Base-by-base conservation (phyloP, 2,888 invertebrate species). In the Macaria notata region DNA sequence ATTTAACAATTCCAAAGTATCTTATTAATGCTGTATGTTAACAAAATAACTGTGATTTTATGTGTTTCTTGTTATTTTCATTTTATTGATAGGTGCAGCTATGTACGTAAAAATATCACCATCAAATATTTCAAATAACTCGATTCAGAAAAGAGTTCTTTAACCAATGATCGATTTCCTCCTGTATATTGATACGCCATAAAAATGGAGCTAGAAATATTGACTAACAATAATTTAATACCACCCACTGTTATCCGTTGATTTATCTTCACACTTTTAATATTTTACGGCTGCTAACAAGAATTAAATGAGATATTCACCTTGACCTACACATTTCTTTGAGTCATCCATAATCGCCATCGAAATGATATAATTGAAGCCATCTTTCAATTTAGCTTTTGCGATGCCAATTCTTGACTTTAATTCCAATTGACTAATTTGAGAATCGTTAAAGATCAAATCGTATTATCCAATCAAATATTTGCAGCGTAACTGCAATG, bases 401-500 rank as follows among this genome's bases (percentile, higher is more conserved):
- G 45, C 41, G 48, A 48, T 31, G 54, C 48, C 54, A 51, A 51
- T 59, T 54, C 31, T 41, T 36, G 30, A 47, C 41, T 41, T 54
- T 30, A 43, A 31, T 42, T 52, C 47, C 53, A 54, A 55, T 62
- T 59, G 44, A 30, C 29, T 54, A 59, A 62, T 60, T 36, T 46
- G 46, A 55, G 49, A 54, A 56, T 56, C 6, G 56, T 56, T 61
- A 38, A 49, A 58, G 50, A 56, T 30, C 46, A 38, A 19, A 19
- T 19, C 46, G 43, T 43, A 58, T 57, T 55, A 46, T 59, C 49
- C 54, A 63, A 61, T 61, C 59, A 57, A 55, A 52, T 57, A 50
- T 59, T 55, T 56, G 58, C 48, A 56, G 31, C 53, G 31, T 59
- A 52, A 56, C 54, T 58, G 56, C 51, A 55, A 42, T 42, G 45